A percentile compares a stretch with the other conserved stretches of the same genome.
These are phyloP conservation scores for Rhinogobio ventralis DNA, from an alignment of 2,797 vertebrate genomes.

Conservation along the genomic window DNA sequence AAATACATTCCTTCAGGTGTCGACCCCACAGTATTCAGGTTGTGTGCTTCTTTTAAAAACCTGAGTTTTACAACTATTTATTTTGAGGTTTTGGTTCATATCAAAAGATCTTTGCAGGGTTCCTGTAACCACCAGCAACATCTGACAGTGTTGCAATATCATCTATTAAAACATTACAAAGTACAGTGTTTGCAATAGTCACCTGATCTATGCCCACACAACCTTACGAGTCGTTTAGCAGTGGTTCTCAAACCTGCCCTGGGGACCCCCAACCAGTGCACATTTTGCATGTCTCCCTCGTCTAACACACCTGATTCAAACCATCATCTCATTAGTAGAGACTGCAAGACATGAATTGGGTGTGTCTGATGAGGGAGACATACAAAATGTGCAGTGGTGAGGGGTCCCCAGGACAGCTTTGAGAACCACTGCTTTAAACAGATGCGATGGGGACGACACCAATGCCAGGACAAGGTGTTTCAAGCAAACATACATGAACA, in stretches of 20 bases:
- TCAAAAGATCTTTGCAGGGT: background rate
- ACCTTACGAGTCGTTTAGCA: background rate
- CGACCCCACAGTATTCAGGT: slow-evolving; percentile 21
- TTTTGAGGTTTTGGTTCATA: background rate
- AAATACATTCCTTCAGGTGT: slow-evolving; percentile 4
- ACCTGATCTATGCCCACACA: background rate
- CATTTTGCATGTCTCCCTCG: too few species aligned
- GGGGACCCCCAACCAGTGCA: too few species aligned
- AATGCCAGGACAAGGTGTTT: background rate
- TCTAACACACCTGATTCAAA: too few species aligned
- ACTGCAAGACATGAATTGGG: too few species aligned
- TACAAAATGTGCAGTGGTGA: too few species aligned
- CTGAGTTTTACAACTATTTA: background rate
- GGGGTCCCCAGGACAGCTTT: too few species aligned
- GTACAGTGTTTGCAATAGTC: background rate
- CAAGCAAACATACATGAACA: slow-evolving; percentile 17
- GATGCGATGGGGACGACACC: slow-evolving; percentile 3
- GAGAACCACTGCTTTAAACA: background rate
- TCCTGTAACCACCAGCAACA: background rate
- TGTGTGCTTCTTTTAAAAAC: background rate
- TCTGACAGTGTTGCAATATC: background rate
- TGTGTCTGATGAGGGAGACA: too few species aligned
- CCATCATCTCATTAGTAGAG: too few species aligned
- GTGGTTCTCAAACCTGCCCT: too few species aligned
- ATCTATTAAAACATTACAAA: background rate